Conservation (phyloP, 1,140 invertebrate species). For the Aphis craccivora region DNA sequence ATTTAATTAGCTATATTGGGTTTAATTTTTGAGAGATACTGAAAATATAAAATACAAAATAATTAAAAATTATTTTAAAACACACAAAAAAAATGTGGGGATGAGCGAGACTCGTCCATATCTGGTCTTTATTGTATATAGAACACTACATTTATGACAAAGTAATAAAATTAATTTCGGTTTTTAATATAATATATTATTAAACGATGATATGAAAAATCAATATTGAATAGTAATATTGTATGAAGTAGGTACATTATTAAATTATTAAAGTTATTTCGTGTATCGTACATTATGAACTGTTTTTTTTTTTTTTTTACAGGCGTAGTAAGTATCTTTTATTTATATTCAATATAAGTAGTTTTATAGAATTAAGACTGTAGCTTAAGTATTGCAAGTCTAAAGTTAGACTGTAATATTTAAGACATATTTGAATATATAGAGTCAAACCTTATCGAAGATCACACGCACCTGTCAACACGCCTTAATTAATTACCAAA, state of each 20-base stretch:
- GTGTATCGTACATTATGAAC: background rate
- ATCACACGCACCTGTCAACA: slow-evolving; percentile 22
- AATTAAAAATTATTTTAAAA: background rate
- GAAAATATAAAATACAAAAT: background rate
- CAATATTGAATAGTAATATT: background rate
- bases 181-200: no score
- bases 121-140: background rate
- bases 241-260: background rate
- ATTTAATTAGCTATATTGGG: background rate
- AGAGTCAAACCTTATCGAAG: background rate
- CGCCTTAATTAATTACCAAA: background rate
- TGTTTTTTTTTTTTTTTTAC: background rate
- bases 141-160: background rate
- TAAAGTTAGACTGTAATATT: background rate
- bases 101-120: background rate
- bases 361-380: background rate
- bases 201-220: background rate
- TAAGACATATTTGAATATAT: background rate
- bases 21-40: background rate
- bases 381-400: background rate
- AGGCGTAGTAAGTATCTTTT: background rate
- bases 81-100: background rate
- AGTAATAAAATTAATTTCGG: background rate
- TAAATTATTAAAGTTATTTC: background rate
- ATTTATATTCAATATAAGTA: background rate